Evolutionary conservation across 2,888 invertebrate species (phyloP).

Genomic region (Carterocephalus palaemon): DNA sequence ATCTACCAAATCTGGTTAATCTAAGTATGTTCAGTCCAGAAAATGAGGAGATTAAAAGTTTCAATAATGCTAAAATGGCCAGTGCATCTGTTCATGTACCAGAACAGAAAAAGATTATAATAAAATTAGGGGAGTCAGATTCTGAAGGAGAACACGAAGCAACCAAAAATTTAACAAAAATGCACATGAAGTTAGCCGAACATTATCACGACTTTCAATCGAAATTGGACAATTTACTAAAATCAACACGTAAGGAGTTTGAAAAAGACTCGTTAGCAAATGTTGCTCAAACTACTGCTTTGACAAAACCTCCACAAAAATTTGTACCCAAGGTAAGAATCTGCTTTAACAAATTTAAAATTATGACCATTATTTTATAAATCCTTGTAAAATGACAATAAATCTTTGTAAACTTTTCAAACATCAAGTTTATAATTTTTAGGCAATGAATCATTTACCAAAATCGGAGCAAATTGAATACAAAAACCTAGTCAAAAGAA

Average conservation of each 20-base stretch:
- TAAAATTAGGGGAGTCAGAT: slow-evolving; percentile 67
- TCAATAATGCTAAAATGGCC: slow-evolving; percentile 17
- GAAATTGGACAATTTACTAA: slow-evolving; percentile 65
- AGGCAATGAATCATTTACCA: slow-evolving; percentile 65
- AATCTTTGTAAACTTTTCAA: too few species aligned
- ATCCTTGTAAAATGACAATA: too few species aligned
- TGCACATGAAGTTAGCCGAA: slow-evolving; percentile 69
- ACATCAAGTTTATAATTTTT: slow-evolving; percentile 22
- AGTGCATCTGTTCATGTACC: slow-evolving; percentile 33
- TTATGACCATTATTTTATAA: too few species aligned
- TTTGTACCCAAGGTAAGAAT: slow-evolving; percentile 65
- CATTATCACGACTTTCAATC: slow-evolving; percentile 63
- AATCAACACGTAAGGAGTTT: slow-evolving; percentile 64
- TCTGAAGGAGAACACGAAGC: slow-evolving; percentile 74
- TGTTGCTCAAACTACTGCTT: slow-evolving; percentile 45
- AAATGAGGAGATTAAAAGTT: slow-evolving; percentile 33
- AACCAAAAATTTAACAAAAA: slow-evolving; percentile 72
- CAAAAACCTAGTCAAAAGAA: slow-evolving; percentile 66
- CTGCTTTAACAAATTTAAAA: not conserved
- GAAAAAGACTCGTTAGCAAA: slow-evolving; percentile 56
- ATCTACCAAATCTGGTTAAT: slow-evolving; percentile 65
- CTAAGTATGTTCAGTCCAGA: slow-evolving; percentile 41
- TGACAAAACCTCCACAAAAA: slow-evolving; percentile 53
- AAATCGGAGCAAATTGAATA: slow-evolving; percentile 73
- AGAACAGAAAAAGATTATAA: slow-evolving; percentile 66